Base-by-base conservation (phyloP, 53 echinoderm and acorn worm species). In the Astropecten irregularis region DNA sequence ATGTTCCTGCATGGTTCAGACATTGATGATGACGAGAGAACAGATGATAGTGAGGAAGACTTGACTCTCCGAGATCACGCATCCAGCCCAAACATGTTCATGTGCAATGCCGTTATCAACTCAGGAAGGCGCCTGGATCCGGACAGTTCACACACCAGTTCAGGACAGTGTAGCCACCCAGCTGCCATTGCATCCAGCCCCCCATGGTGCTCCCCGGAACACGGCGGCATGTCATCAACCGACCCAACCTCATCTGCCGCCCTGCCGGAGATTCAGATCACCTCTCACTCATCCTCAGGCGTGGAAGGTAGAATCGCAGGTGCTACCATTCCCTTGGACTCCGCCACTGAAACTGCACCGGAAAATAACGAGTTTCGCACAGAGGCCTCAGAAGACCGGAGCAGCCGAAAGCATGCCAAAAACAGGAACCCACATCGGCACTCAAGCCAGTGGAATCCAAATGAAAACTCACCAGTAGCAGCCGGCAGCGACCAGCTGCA, bases 1-100 rank as follows among this genome's bases (percentile, higher is more conserved):
- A 77, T 77, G 77, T 77, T 77, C 60, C 60, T 77, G 4, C 77
- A 58, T 1, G 77, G 60, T 46, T 77, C 77, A 19, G 77, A 77
- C 42, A 22, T 58, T 15, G 59, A 58, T 30, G 49, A 30, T 5
- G 77, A 59, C 29, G 61, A 77, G 11, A 7, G n/a, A 32, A 35
- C 30, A 13, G 34, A 65, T 13, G 38, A 37, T 10, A n/a, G 19
- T 23, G 60, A 60, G 16, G 77, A 77, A 3, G 61, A 77, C 25
- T 42, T 27, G 13, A 59, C 46, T 1, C 46, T 46, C 6, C 11
- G 46, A 26, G 68, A 42, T 7, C 68, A 42, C 25, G 37, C 27
- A 2, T 19, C 18, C 20, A 68, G 68, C 25, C 25, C 60, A 3
- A 6, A 10, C 28, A 6, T 15, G 60, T 59, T 23, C 31, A 59